These are phyloP conservation scores for Zingel zingel DNA, from an alignment of 2,113 vertebrate species.

Conservation along the genomic window DNA sequence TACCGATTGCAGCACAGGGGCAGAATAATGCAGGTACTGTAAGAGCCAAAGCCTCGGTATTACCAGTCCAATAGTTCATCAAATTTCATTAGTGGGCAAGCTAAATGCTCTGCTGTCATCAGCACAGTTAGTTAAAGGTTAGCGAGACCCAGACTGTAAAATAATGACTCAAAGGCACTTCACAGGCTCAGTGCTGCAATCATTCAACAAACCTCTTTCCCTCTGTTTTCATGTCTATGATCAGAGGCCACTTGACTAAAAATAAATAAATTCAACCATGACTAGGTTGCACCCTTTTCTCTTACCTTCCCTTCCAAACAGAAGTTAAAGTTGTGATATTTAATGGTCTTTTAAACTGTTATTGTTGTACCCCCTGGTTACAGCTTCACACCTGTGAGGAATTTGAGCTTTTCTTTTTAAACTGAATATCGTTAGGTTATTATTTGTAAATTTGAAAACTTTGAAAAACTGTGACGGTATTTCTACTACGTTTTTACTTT, in stretches of 20 bases:
- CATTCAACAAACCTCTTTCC: neutral
- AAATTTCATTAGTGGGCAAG: conserved; percentile 28
- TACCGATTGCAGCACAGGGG: neutral
- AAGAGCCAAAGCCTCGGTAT: neutral
- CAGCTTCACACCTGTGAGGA: neutral
- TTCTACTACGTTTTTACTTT: neutral
- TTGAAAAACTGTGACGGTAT: neutral
- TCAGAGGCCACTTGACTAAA: conserved; percentile 10
- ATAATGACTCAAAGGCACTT: neutral
- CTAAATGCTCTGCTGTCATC: conserved; percentile 29
- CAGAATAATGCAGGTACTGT: neutral
- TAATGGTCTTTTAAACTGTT: neutral
- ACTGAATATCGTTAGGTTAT: neutral
- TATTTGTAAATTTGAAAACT: neutral
- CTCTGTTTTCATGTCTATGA: neutral
- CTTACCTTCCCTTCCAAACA: neutral
- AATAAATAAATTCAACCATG: neutral
- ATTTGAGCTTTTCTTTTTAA: neutral
- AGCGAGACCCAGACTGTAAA: neutral
- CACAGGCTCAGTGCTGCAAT: neutral
- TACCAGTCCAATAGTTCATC: conserved; percentile 6
- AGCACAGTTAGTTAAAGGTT: conserved; percentile 43
- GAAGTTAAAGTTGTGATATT: neutral
- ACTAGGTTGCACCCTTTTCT: neutral
- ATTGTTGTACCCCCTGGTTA: neutral